phyloP scores from a whole-genome alignment of 37 sponge, comb jelly and placozoan genomes.

The Aphrocallistes beatrix region DNA sequence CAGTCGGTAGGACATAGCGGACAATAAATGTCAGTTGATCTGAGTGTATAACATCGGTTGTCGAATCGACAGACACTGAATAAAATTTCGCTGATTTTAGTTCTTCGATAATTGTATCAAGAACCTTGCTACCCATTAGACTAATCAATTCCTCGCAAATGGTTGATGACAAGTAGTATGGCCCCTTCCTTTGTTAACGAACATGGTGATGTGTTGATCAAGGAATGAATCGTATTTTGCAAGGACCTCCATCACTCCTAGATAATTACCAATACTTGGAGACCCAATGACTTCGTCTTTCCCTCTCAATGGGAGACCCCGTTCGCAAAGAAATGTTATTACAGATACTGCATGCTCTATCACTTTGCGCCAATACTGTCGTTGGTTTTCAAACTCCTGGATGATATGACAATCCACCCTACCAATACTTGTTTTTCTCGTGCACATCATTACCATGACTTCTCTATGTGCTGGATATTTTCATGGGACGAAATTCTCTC shows the following conservation, averaged over 20 bases:
- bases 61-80: neutral
- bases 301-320: neutral
- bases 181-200: neutral
- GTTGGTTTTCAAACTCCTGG: slow-evolving; percentile 2
- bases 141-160: slow-evolving; percentile 12
- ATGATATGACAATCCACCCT: neutral
- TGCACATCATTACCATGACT: neutral
- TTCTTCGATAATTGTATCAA: neutral
- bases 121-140: neutral
- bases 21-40: too few relatives aligned
- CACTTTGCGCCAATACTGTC: slow-evolving; percentile 1
- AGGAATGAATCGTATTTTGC: neutral
- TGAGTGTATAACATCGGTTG: neutral
- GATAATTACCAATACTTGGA: neutral
- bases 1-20: too few relatives aligned
- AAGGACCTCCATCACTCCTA: slow-evolving; percentile 17
- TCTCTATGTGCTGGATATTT: slow-evolving; percentile 14
- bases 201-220: slow-evolving; percentile 14
- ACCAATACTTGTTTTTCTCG: neutral
- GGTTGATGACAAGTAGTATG: neutral
- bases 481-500: neutral
- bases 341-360: slow-evolving; percentile 6
- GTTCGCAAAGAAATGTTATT: slow-evolving; percentile 12
- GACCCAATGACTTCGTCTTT: slow-evolving; percentile 14
- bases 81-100: neutral